A percentile compares a stretch with the other conserved stretches of the same genome.
phyloP scores from a whole-genome alignment of 1,140 invertebrate genomes.

The Venustaconcha ellipsiformis region DNA sequence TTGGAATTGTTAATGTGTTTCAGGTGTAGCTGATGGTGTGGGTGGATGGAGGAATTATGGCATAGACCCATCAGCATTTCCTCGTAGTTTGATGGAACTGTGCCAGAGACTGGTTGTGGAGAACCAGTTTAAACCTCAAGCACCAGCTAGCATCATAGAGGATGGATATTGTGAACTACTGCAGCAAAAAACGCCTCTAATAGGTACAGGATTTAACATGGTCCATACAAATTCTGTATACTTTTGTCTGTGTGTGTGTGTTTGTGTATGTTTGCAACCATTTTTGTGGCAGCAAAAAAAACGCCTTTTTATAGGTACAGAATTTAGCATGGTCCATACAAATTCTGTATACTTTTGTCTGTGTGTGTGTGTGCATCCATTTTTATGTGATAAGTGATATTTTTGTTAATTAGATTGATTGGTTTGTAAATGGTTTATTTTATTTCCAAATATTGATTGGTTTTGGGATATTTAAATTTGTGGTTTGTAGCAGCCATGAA shows the following conservation, averaged over 20 bases:
- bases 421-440: background rate
- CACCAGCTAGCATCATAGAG: conserved; percentile 78
- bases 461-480: background rate
- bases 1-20: conserved; percentile 18
- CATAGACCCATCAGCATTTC: conserved; percentile 97
- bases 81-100: conserved; percentile 90
- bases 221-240: background rate
- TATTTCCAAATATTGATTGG: background rate
- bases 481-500: too few relatives aligned
- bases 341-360: background rate
- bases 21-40: conserved; percentile 97
- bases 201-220: conserved; percentile 75
- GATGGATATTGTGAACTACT: conserved; percentile 84
- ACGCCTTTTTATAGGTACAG: conserved; percentile 86
- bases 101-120: conserved; percentile 90
- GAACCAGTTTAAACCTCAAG: conserved; percentile 85
- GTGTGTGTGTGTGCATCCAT: background rate
- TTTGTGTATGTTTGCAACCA: too few relatives aligned
- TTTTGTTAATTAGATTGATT: background rate
- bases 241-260: background rate
- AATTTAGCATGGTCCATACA: background rate
- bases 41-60: conserved; percentile 97
- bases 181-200: conserved; percentile 90
- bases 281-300: conserved; percentile 81
- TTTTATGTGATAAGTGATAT: background rate